Base-by-base conservation (phyloP, 2,888 invertebrate genomes). In the Drosophila birchii region DNA sequence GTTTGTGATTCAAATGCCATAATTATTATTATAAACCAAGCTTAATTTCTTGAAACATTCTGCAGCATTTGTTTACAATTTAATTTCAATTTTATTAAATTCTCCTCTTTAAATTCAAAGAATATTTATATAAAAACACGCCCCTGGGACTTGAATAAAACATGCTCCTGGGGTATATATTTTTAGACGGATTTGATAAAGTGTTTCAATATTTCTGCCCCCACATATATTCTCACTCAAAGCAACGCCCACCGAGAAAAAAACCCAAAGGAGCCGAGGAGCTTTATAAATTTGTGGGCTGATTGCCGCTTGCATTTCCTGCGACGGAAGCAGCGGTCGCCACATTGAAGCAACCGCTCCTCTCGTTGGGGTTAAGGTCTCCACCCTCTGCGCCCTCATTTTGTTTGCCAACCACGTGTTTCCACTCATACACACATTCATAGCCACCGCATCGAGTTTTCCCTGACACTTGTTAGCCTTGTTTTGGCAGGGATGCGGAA, bases 301-400 rank as follows among this genome's bases (percentile, higher is more conserved):
- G 84, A 79, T 80, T 86, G 83, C 64, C 69, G 79, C 75, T 76
- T 83, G 81, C 80, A 83, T 79, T 83, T 83, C 86, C 83, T 73
- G 67, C 56, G 36, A 49, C 61, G 58, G 51, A 69, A 62, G 54
- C 51, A 59, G 53, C 51, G 59, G 47, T 61, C 53, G 56, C 64
- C 62, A 71, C 67, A 43, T 56, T 45, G 14, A 26, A 18, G 16
- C 51, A 51, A 34, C 36, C 51, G 23, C 23, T 53, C 36, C 20
- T 34, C 36, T 23, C 51, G 16, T 58, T 59, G 51, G 20, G 51
- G 47, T 47, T 49, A 36, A 16, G 49, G 38, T 29, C 51, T 39
- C 63, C 60, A 66, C 54, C 62, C 70, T 84, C 29, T 6, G 29
- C 12, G 84, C 67, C 80, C 85, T 68, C 84, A 73, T 78, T 85